Evolutionary conservation across 1,140 invertebrate genomes (phyloP).

Genomic region (Gonioctena quinquepunctata): DNA sequence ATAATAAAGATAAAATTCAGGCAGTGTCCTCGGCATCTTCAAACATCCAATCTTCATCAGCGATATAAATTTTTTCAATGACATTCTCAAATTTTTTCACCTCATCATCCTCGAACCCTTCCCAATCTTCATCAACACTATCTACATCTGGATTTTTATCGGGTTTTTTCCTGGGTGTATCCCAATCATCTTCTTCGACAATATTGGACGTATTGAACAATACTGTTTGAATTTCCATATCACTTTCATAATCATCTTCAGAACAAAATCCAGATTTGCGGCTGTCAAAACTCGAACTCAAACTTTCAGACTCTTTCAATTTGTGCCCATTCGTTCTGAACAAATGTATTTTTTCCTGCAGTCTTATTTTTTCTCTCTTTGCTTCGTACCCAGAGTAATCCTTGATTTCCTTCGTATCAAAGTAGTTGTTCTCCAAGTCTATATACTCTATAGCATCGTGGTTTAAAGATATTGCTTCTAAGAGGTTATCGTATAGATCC

Average conservation of each 20-base stretch:
- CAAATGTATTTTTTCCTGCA: background rate
- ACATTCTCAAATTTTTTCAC: background rate
- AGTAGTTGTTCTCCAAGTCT: constrained; percentile 17
- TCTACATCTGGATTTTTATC: constrained; percentile 13
- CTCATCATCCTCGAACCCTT: background rate
- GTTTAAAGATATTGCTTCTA: constrained; percentile 12
- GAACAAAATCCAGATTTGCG: background rate
- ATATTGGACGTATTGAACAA: background rate
- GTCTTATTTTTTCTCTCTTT: background rate
- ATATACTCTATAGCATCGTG: background rate
- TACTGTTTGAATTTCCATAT: background rate
- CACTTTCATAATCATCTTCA: background rate
- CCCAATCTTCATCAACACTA: constrained; percentile 19
- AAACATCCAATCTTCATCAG: constrained; percentile 27
- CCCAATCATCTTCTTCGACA: constrained; percentile 14
- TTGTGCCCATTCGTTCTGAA: background rate
- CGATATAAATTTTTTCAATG: background rate
- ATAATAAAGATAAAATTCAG: no score
- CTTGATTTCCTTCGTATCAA: background rate
- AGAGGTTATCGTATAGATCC: constrained; percentile 19
- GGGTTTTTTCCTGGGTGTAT: background rate
- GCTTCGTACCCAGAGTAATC: background rate
- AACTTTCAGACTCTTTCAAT: background rate
- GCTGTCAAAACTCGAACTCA: background rate
- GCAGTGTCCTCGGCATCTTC: constrained; percentile 6